phyloP scores from a whole-genome alignment of 2,797 vertebrate species.

The Urocyon cinereoargenteus region DNA sequence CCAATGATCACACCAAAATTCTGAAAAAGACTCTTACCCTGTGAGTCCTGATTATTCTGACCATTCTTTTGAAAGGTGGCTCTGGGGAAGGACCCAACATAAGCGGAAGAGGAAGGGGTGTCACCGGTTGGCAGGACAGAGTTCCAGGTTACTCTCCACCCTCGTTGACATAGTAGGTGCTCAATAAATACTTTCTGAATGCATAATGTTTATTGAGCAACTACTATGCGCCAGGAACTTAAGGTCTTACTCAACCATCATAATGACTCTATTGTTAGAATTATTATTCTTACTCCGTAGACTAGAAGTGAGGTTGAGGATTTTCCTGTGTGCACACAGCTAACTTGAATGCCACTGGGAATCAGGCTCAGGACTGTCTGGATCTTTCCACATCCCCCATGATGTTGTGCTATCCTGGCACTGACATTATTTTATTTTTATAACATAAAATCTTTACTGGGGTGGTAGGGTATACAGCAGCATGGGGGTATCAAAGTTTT shows the following conservation, averaged over 20 bases:
- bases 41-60: conserved; percentile 84
- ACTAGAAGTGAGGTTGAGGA: background rate
- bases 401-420: too few species aligned
- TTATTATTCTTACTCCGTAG: background rate
- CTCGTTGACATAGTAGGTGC: background rate
- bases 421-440: background rate
- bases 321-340: background rate
- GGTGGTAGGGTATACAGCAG: background rate
- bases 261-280: background rate
- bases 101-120: background rate
- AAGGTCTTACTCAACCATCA: background rate
- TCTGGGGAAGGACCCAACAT: background rate
- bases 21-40: conserved; percentile 80
- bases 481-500: background rate
- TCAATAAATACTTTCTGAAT: background rate
- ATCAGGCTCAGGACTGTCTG: background rate
- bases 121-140: background rate
- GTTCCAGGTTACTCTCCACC: background rate
- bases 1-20: conserved; percentile 75
- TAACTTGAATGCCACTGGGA: background rate
- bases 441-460: background rate
- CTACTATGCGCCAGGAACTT: background rate
- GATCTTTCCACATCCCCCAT: background rate
- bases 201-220: background rate
- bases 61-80: background rate